Base-by-base conservation (phyloP, 92 coral and sea anemone genomes). In the Hydrozoanthus gracilis region DNA sequence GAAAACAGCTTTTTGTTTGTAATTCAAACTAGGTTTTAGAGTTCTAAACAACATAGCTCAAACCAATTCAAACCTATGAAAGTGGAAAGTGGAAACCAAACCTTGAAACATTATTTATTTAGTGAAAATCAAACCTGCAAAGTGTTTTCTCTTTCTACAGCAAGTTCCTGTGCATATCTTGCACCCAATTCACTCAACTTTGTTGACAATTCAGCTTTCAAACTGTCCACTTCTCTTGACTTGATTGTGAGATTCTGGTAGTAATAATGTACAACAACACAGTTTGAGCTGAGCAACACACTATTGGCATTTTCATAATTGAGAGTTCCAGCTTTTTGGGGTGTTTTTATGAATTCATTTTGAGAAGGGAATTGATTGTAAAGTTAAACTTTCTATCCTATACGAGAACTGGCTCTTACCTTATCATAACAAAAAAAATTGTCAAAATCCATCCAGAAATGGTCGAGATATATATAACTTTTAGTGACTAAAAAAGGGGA, bases 111-210 rank as follows among this genome's bases (percentile, higher is more conserved):
- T 20, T 20, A 16, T 60, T 39, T 13, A 6, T 27, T 17, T 14
- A 76, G 39, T 5, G 15, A 75, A 10, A 61, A 18, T 64, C 82
- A 56, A 39, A 96, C 99, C 96, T 96, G 98, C 15, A 95, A 80
- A 2, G 98, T 89, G 71, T 90, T 92, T 61, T 96, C 95, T 60
- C 92, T 96, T 87, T 96, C 99, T 67, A 95, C 92, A 73, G 98
- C 90, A 16, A 96, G 68, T 89, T 96, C 99, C 61, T 93, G 98
- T 61, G 96, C 93, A 86, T 96, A 96, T 85, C 88, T 95, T 78
- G 91, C 92, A 39, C 89, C 90, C 82, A 96, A 79, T 67, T 95
- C 93, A 76, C 83, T 90, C 14, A 98, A 90, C 76, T 85, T 95
- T 47, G 82, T 92, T 14, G 92, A 82, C 56, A 94, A 93, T 18